These are phyloP conservation scores for Eudasyphora cyanicolor DNA, from an alignment of 2,888 invertebrate species.

Conservation along the genomic window DNA sequence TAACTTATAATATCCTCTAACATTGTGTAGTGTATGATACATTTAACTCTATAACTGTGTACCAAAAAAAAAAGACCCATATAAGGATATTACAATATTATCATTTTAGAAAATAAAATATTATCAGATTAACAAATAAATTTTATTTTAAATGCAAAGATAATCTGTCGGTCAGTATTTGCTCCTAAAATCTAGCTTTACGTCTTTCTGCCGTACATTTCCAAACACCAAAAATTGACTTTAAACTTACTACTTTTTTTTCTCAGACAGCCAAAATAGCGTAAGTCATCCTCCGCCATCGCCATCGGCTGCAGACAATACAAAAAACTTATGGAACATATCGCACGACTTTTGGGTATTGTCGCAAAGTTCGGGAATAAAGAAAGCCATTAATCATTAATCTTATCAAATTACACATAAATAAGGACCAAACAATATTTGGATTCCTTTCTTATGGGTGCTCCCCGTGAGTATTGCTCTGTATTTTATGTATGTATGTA, in stretches of 20 bases:
- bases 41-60: no score
- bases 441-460: conserved; percentile 19
- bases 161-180: no score
- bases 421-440: conserved; percentile 59
- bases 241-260: not conserved
- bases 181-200: no score
- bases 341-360: conserved; percentile 25
- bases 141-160: no score
- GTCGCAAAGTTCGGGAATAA: conserved; percentile 53
- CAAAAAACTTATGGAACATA: not conserved
- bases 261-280: not conserved
- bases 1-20: no score
- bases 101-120: no score
- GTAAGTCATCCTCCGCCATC: not conserved
- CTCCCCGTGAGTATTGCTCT: not conserved
- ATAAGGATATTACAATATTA: no score
- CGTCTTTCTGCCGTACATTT: no score
- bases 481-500: not conserved
- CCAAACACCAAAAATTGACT: no score
- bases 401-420: conserved; percentile 67
- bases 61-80: no score
- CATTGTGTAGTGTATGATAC: no score
- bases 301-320: not conserved
- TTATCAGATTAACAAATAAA: no score
- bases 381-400: conserved; percentile 64